These are phyloP conservation scores for Abramis brama DNA, from an alignment of 2,113 vertebrate species.

Conservation along the genomic window DNA sequence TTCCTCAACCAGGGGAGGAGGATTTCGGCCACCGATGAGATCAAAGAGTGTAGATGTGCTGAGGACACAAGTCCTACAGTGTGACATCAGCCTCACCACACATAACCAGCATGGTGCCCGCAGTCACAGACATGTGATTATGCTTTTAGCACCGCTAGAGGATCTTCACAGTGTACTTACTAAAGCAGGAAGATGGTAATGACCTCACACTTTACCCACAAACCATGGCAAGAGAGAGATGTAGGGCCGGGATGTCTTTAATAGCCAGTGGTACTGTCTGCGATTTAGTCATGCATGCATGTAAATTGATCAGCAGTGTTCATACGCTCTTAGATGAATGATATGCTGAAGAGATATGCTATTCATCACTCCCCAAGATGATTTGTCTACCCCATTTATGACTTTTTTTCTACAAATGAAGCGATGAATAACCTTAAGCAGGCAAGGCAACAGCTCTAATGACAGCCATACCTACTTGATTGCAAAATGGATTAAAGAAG, in stretches of 20 bases:
- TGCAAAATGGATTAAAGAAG: constrained; percentile 40
- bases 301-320: constrained; percentile 6
- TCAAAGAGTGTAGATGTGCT: constrained; percentile 16
- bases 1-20: background rate
- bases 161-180: background rate
- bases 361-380: constrained; percentile 23
- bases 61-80: background rate
- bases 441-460: constrained; percentile 28
- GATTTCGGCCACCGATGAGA: constrained; percentile 12
- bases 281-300: background rate
- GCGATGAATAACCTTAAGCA: constrained; percentile 31
- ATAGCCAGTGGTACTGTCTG: background rate
- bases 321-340: constrained; percentile 3
- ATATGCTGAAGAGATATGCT: background rate
- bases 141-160: constrained; percentile 4
- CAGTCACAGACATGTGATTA: constrained; percentile 26
- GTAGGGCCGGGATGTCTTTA: background rate
- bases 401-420: background rate
- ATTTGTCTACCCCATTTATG: constrained; percentile 17
- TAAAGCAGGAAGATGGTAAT: constrained; percentile 12
- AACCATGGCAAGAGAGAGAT: background rate
- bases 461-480: constrained; percentile 20
- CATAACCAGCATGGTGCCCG: background rate
- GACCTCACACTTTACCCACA: constrained; percentile 1
- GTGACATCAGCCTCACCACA: constrained; percentile 12